These are phyloP conservation scores for Palythoa caribaeorum DNA, from an alignment of 92 coral and sea anemone genomes.

Conservation along the genomic window DNA sequence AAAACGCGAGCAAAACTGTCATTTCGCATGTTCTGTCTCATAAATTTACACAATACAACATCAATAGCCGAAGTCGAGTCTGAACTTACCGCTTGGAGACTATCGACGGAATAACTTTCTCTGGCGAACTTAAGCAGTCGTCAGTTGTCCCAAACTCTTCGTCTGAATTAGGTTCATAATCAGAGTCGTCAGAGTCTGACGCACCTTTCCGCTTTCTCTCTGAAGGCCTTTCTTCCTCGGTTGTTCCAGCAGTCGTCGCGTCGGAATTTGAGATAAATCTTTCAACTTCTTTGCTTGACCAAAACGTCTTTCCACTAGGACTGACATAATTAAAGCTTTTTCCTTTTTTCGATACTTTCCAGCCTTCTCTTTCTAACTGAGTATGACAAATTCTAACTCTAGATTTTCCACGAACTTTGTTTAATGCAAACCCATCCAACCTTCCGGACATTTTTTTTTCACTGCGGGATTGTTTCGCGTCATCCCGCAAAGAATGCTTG, in stretches of 20 bases:
- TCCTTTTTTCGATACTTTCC: background rate
- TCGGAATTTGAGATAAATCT: background rate
- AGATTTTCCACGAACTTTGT: background rate
- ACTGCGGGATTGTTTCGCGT: background rate
- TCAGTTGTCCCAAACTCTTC: slow-evolving; percentile 6
- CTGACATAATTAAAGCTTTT: background rate
- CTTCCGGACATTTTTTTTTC: background rate
- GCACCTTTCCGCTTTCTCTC: background rate
- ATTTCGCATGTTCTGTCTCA: background rate
- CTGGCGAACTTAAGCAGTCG: slow-evolving; percentile 3
- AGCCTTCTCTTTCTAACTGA: background rate
- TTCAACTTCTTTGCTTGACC: slow-evolving; percentile 1
- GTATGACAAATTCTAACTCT: background rate
- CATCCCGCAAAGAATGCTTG: background rate
- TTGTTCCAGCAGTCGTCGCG: background rate
- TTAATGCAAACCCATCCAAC: background rate
- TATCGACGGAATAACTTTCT: slow-evolving; percentile 1
- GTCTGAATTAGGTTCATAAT: background rate
- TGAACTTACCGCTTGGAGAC: background rate
- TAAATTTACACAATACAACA: background rate
- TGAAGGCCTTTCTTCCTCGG: background rate
- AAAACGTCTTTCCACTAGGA: background rate
- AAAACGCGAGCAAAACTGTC: background rate
- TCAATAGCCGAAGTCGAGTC: background rate
- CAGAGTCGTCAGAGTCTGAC: background rate